These are phyloP conservation scores for Drosophila planitibia DNA, from an alignment of 2,888 invertebrate species.

Conservation along the genomic window DNA sequence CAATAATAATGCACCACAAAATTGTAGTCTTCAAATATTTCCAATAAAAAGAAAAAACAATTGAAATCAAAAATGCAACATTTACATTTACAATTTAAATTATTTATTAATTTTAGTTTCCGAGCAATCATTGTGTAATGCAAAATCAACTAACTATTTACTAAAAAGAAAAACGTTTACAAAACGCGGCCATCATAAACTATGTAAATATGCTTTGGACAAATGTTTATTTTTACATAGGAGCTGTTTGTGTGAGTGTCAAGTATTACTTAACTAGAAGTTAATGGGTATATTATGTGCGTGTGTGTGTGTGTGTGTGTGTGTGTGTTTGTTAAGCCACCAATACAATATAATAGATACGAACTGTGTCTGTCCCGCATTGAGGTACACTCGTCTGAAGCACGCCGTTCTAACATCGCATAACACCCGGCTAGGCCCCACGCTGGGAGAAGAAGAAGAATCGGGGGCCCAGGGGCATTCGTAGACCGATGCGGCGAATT, in stretches of 20 bases:
- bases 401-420: constrained; percentile 76
- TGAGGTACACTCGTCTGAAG: constrained; percentile 85
- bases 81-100: neutral
- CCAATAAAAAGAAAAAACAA: neutral
- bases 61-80: neutral
- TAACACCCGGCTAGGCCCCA: constrained; percentile 31
- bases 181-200: constrained; percentile 43
- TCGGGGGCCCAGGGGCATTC: constrained; percentile 39
- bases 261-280: constrained; percentile 24
- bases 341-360: constrained; percentile 34
- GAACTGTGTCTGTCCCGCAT: constrained; percentile 79
- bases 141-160: constrained; percentile 20
- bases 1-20: neutral
- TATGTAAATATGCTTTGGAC: constrained; percentile 42
- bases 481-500: constrained; percentile 69
- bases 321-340: constrained; percentile 48
- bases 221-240: constrained; percentile 13
- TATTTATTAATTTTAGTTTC: neutral
- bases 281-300: constrained; percentile 33
- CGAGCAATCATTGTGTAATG: constrained; percentile 2
- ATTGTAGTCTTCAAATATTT: neutral
- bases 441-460: constrained; percentile 1
- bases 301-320: constrained; percentile 30
- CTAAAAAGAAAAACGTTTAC: constrained; percentile 22
- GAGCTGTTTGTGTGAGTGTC: constrained; percentile 12